Evolutionary conservation across 2,888 invertebrate genomes (phyloP).

Genomic region (Plebejus melissa): DNA sequence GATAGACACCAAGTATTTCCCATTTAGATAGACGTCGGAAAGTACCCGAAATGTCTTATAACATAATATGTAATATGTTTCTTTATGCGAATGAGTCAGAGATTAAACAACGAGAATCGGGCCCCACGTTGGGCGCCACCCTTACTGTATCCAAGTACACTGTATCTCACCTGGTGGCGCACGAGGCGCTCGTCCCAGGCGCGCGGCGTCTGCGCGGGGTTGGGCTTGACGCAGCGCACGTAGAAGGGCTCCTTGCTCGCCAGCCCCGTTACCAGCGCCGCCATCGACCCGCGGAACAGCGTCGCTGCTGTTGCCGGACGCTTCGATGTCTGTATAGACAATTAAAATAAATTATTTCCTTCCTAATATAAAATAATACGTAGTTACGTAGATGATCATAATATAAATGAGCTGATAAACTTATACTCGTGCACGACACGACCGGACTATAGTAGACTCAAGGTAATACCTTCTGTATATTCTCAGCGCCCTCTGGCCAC

Average conservation of each 20-base stretch:
- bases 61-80: too few species aligned
- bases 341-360: too few species aligned
- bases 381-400: too few species aligned
- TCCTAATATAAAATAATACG: too few species aligned
- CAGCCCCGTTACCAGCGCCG: conserved; percentile 91
- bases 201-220: conserved; percentile 93
- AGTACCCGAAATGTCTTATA: too few species aligned
- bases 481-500: conserved; percentile 98
- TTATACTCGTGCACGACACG: too few species aligned
- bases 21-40: neutral
- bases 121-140: too few species aligned
- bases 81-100: too few species aligned
- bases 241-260: conserved; percentile 97
- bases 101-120: too few species aligned
- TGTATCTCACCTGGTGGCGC: conserved; percentile 37
- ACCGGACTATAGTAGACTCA: too few species aligned
- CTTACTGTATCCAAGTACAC: neutral
- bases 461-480: conserved; percentile 84
- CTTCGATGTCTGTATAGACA: conserved; percentile 87
- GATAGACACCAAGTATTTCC: neutral
- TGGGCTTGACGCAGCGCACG: conserved; percentile 98
- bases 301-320: conserved; percentile 96
- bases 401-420: too few species aligned
- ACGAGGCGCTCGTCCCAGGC: conserved; percentile 91
- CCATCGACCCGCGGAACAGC: conserved; percentile 96